These are phyloP conservation scores for Meliscaeva auricollis DNA, from an alignment of 2,888 invertebrate species.

Conservation along the genomic window DNA sequence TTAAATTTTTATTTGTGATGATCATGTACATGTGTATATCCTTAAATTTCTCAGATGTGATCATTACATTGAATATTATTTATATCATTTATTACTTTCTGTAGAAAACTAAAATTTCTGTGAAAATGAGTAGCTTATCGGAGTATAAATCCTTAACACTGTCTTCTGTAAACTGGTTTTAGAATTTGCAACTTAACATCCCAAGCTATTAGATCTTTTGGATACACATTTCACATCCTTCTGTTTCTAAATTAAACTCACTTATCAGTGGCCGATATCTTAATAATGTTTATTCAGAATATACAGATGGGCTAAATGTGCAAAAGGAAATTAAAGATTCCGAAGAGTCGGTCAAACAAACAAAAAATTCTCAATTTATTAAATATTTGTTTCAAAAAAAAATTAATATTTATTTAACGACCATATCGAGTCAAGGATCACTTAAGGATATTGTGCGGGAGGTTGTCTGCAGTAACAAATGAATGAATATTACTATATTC, in stretches of 20 bases:
- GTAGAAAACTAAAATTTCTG: too few relatives aligned
- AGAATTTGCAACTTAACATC: background rate
- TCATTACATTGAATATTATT: too few relatives aligned
- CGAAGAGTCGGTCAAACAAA: background rate
- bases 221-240: constrained; percentile 55
- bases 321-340: constrained; percentile 36
- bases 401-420: constrained; percentile 49
- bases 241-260: constrained; percentile 67
- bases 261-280: constrained; percentile 72
- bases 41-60: too few relatives aligned
- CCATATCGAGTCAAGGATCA: constrained; percentile 42
- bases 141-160: too few relatives aligned
- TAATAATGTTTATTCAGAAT: constrained; percentile 64
- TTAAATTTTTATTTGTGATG: too few relatives aligned
- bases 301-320: constrained; percentile 68
- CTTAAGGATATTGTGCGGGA: constrained; percentile 7
- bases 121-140: too few relatives aligned
- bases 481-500: background rate
- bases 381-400: constrained; percentile 21
- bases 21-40: too few relatives aligned
- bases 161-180: background rate
- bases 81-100: too few relatives aligned
- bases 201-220: constrained; percentile 2
- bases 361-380: background rate
- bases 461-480: background rate